Conservation (phyloP, 64 coral and sea anemone species). For the Hydrozoanthus tunicans region DNA sequence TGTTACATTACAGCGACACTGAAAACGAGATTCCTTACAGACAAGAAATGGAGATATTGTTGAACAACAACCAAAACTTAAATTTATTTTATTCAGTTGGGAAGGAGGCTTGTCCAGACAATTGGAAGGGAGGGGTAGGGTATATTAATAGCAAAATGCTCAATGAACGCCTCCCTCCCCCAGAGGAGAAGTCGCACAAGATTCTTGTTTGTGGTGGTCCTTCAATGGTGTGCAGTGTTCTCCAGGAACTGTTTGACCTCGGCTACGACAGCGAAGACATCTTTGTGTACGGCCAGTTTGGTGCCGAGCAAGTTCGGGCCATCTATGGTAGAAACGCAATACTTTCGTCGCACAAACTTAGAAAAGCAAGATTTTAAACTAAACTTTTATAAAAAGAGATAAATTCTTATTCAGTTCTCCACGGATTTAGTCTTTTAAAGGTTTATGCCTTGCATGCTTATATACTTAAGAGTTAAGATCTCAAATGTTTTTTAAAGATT, state of each 20-base stretch:
- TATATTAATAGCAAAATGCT: slow-evolving; percentile 53
- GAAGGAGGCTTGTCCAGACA: background rate
- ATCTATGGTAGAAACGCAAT: slow-evolving; percentile 33
- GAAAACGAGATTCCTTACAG: slow-evolving; percentile 30
- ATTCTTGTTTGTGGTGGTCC: slow-evolving; percentile 64
- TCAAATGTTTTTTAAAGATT: no score
- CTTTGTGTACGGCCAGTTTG: slow-evolving; percentile 60
- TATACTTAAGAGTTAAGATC: background rate
- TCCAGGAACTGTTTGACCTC: slow-evolving; percentile 36
- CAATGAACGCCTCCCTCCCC: slow-evolving; percentile 23
- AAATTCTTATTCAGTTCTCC: background rate
- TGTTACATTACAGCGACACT: slow-evolving; percentile 39
- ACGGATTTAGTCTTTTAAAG: slow-evolving; percentile 12
- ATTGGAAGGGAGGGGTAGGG: slow-evolving; percentile 53
- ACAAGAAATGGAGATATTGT: slow-evolving; percentile 21
- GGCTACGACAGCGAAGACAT: slow-evolving; percentile 46
- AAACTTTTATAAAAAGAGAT: background rate
- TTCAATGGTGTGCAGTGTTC: slow-evolving; percentile 45
- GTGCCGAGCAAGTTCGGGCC: slow-evolving; percentile 38
- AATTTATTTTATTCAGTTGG: slow-evolving; percentile 39
- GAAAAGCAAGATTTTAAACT: background rate
- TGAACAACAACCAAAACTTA: background rate
- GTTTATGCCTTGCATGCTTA: background rate
- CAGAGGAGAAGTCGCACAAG: slow-evolving; percentile 37
- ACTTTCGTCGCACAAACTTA: slow-evolving; percentile 51